phyloP scores from a whole-genome alignment of 2,797 vertebrate species.

The Diglossa cyanea region DNA sequence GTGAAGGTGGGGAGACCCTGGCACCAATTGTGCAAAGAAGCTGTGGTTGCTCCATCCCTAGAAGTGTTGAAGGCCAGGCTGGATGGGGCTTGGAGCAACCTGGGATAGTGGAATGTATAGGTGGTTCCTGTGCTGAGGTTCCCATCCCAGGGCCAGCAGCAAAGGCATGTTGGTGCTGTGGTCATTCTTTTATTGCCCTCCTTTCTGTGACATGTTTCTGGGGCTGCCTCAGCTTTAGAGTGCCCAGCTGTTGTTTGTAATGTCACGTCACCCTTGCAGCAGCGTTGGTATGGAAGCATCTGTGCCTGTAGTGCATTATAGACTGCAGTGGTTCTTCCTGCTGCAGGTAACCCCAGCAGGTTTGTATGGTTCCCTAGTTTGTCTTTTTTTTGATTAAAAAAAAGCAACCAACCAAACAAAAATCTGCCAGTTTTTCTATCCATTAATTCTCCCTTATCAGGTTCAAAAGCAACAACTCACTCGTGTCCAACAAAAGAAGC shows the following conservation, averaged over 20 bases:
- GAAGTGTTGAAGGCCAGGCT: fast-evolving
- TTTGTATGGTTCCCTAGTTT: background rate
- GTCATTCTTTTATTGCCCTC: background rate
- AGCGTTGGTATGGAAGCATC: fast-evolving
- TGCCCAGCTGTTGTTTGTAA: background rate
- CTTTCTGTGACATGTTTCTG: background rate
- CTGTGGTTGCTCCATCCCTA: background rate
- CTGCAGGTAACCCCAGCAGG: background rate
- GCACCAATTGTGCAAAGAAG: background rate
- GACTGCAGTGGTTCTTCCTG: background rate
- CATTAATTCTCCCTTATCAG: background rate
- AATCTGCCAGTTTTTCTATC: background rate
- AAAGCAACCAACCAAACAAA: background rate
- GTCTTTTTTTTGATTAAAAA: background rate
- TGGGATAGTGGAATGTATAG: fast-evolving
- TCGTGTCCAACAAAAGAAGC: background rate
- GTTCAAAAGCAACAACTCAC: background rate
- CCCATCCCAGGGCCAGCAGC: background rate
- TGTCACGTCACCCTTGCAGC: background rate
- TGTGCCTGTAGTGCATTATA: fast-evolving
- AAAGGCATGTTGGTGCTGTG: fast-evolving
- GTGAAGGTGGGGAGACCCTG: background rate
- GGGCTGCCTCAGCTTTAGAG: background rate
- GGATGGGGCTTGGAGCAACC: fast-evolving
- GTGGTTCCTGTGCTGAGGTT: background rate